These are phyloP conservation scores for Salvator merianae DNA, from an alignment of 2,113 vertebrate species.

Conservation along the genomic window DNA sequence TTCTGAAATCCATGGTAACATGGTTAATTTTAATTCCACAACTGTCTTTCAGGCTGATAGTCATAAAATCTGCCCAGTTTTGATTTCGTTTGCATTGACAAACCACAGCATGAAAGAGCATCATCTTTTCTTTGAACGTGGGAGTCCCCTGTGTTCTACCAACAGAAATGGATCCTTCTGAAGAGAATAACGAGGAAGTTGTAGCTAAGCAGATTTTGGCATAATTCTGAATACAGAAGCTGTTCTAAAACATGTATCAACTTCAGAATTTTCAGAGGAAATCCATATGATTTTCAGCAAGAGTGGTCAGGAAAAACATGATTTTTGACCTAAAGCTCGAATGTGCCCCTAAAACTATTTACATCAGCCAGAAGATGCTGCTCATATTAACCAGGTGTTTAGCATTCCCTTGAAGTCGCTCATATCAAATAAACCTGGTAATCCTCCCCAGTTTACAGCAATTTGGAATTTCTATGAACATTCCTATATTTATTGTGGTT, in stretches of 20 bases:
- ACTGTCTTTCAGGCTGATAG: not conserved
- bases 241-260: no score
- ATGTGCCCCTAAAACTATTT: not conserved
- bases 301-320: not conserved
- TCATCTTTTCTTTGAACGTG: not conserved
- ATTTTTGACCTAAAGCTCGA: not conserved
- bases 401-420: not conserved
- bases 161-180: not conserved
- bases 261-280: not conserved
- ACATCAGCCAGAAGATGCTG: no score
- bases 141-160: not conserved
- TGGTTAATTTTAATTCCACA: not conserved
- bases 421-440: not conserved
- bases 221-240: not conserved
- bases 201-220: not conserved
- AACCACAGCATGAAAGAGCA: not conserved
- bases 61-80: not conserved
- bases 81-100: not conserved
- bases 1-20: not conserved
- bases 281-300: not conserved
- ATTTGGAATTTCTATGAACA: not conserved
- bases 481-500: not conserved
- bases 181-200: not conserved
- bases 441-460: not conserved
- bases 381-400: not conserved